phyloP scores from a whole-genome alignment of 2,113 vertebrate species.

The Notarius quadriscutis region DNA sequence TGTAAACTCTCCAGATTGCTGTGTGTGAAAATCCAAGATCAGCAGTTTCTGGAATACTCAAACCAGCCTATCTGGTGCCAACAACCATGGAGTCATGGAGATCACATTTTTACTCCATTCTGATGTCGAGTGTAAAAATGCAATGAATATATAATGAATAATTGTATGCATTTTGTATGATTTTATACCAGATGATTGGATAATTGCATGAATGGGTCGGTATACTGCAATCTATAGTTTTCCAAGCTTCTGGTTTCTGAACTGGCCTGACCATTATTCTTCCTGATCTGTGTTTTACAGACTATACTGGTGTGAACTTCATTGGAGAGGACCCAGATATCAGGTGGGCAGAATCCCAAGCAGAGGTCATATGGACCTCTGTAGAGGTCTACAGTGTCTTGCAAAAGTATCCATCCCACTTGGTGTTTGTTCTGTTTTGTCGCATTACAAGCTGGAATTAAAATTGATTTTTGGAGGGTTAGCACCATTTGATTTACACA shows the following conservation, averaged over 20 bases:
- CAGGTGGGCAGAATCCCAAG: constrained; percentile 18
- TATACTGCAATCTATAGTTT: neutral
- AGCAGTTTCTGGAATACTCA: neutral
- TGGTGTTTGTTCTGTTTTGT: no score
- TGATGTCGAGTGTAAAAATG: neutral
- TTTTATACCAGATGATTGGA: neutral
- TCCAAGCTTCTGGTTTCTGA: neutral
- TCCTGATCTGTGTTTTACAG: constrained; percentile 11
- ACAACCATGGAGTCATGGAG: neutral
- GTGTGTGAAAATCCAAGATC: neutral
- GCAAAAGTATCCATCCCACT: no score
- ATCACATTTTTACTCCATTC: neutral
- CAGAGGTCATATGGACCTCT: neutral
- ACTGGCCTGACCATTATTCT: neutral
- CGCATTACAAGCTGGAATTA: no score
- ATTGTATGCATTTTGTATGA: neutral
- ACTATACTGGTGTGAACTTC: constrained; percentile 23
- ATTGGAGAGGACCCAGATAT: constrained; percentile 41
- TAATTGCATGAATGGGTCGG: neutral
- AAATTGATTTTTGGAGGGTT: no score
- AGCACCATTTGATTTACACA: no score
- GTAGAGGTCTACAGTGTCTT: no score
- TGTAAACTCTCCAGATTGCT: neutral
- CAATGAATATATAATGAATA: neutral
- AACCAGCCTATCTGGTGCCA: neutral